A percentile compares a stretch with the other conserved stretches of the same genome.
Conservation (phyloP, 1,140 invertebrate genomes). For the Drosophila gunungcola region DNA sequence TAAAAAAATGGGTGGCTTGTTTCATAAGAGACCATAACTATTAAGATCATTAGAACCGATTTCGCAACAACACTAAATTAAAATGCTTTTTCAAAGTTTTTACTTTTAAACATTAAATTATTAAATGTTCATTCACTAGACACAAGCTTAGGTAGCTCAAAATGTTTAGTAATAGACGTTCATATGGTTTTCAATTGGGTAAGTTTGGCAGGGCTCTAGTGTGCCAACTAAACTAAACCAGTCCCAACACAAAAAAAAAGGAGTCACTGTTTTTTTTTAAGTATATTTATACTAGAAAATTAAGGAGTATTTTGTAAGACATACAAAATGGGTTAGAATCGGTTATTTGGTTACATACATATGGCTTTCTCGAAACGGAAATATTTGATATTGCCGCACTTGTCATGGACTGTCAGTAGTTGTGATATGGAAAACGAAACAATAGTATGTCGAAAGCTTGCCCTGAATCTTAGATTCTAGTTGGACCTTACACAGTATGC, state of each 20-base stretch:
- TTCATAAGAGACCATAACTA: no score
- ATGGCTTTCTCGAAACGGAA: constrained; percentile 37
- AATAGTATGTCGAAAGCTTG: constrained; percentile 34
- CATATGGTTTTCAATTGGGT: no score
- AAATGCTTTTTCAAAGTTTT: no score
- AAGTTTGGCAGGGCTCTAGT: no score
- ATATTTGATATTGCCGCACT: constrained; percentile 42
- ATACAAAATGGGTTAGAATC: constrained; percentile 53
- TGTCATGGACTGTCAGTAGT: constrained; percentile 38
- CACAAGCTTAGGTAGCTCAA: no score
- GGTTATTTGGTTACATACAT: constrained; percentile 35
- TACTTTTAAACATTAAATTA: no score
- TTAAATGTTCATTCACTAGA: no score
- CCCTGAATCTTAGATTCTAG: constrained; percentile 45
- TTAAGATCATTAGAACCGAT: no score
- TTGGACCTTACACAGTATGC: constrained; percentile 34
- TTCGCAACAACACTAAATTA: no score
- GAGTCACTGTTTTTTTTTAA: neutral
- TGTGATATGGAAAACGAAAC: constrained; percentile 27
- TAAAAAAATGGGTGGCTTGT: no score
- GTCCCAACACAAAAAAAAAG: neutral
- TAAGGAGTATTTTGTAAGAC: constrained; percentile 47
- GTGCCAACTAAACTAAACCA: neutral
- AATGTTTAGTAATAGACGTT: no score
- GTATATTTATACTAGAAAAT: constrained; percentile 49